Evolutionary conservation across 2,113 vertebrate genomes (phyloP).

Genomic region (Phycodurus eques): DNA sequence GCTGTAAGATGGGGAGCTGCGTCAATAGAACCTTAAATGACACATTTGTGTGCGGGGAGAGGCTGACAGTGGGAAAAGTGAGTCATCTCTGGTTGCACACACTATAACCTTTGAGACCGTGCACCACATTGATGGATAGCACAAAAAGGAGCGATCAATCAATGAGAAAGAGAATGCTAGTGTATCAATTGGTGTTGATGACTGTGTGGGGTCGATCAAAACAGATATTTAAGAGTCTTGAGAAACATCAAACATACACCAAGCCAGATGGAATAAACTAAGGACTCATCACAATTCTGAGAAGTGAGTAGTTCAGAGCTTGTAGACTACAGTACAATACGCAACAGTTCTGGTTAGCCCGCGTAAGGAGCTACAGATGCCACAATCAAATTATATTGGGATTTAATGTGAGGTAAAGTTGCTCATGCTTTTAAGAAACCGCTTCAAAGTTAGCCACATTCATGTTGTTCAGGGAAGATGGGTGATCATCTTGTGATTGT

Average conservation of each 20-base stretch:
- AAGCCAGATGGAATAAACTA: conserved; percentile 10
- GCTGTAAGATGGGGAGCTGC: not conserved
- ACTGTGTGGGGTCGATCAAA: conserved; percentile 5
- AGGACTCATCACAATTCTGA: not conserved
- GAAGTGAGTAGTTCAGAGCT: not conserved
- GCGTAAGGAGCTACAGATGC: not conserved
- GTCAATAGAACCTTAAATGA: conserved; percentile 38
- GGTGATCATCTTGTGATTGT: not conserved
- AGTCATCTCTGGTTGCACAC: conserved; percentile 42
- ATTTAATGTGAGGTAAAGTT: not conserved
- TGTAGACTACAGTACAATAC: not conserved
- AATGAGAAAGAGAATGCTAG: conserved; percentile 25
- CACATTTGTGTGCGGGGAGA: conserved; percentile 18
- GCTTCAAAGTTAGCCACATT: too few relatives aligned
- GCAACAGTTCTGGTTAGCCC: not conserved
- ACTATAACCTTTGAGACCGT: conserved; percentile 34
- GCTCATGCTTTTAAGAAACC: not conserved
- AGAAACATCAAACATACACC: not conserved
- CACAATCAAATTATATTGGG: not conserved
- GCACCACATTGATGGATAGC: conserved; percentile 48
- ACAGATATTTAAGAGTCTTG: not conserved
- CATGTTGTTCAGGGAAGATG: not conserved
- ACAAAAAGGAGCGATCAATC: conserved; percentile 48
- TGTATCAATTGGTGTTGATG: not conserved
- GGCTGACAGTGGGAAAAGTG: conserved; percentile 13